Conservation (phyloP, 2,888 invertebrate species). For the Chydorus sphaericus region DNA sequence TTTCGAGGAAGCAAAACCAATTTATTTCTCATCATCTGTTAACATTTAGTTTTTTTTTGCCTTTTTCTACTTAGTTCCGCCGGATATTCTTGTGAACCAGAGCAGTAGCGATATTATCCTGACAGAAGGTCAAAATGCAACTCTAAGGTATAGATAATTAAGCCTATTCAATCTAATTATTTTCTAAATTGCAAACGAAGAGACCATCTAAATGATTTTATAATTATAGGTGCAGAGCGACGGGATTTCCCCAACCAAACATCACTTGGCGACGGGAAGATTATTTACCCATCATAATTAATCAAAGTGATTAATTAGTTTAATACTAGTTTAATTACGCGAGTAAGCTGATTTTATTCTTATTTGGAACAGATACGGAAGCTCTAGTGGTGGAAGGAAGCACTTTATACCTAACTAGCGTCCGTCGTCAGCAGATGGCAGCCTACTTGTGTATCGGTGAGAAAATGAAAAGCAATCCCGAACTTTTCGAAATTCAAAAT, state of each 20-base stretch:
- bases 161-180: too few relatives aligned
- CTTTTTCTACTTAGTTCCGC: slow-evolving; percentile 45
- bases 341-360: too few relatives aligned
- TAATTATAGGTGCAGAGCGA: slow-evolving; percentile 9
- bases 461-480: slow-evolving; percentile 6
- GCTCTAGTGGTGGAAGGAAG: not conserved
- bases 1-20: too few relatives aligned
- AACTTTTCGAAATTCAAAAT: not conserved
- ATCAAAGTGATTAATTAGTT: not conserved
- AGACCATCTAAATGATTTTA: too few relatives aligned
- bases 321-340: not conserved
- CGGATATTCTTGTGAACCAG: slow-evolving; percentile 37
- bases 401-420: slow-evolving; percentile 10
- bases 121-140: slow-evolving; percentile 5
- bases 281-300: not conserved
- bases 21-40: too few relatives aligned
- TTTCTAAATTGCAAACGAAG: too few relatives aligned
- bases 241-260: slow-evolving; percentile 6
- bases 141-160: too few relatives aligned
- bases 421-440: slow-evolving; percentile 17
- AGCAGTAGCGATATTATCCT: slow-evolving; percentile 9
- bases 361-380: not conserved
- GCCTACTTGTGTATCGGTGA: slow-evolving; percentile 19
- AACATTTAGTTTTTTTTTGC: slow-evolving; percentile 9
- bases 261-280: slow-evolving; percentile 12